Conservation (phyloP, 2,888 invertebrate species). For the Steinernema hermaphroditum region DNA sequence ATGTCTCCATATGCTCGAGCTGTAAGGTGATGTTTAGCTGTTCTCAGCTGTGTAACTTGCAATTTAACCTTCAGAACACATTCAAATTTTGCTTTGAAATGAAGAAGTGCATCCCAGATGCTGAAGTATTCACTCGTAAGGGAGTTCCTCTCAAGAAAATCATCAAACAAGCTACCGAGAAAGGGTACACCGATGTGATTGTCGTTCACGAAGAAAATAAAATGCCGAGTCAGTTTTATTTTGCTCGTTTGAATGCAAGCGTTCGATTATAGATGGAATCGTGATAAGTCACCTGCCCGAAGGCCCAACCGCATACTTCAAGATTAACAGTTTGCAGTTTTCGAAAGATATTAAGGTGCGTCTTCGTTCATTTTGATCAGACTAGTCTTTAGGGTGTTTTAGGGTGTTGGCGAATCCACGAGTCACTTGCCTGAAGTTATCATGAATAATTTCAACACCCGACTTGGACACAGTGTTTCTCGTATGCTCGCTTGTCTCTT, state of each 20-base stretch:
- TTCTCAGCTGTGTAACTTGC: background rate
- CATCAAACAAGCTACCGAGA: constrained; percentile 80
- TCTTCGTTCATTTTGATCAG: background rate
- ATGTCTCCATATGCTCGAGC: constrained; percentile 85
- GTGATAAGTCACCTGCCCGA: constrained; percentile 89
- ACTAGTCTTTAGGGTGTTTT: background rate
- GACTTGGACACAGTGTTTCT: constrained; percentile 85
- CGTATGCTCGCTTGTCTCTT: constrained; percentile 81
- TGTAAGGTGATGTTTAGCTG: constrained; percentile 66
- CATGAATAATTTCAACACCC: constrained; percentile 90
- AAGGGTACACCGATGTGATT: constrained; percentile 81
- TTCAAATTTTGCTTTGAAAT: constrained; percentile 87
- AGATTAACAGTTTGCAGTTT: constrained; percentile 86
- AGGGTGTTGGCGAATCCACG: constrained; percentile 74
- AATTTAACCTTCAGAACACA: constrained; percentile 51
- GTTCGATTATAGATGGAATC: constrained; percentile 74
- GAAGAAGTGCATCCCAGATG: constrained; percentile 87
- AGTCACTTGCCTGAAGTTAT: constrained; percentile 91
- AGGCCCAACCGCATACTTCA: constrained; percentile 95
- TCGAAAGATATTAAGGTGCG: constrained; percentile 78
- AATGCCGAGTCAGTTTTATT: constrained; percentile 74
- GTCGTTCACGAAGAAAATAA: constrained; percentile 91
- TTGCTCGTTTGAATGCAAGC: no score
- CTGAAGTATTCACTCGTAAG: constrained; percentile 82
- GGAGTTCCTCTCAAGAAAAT: constrained; percentile 90